A percentile compares a stretch with the other conserved stretches of the same genome.
phyloP scores from a whole-genome alignment of 2,797 vertebrate species.

The Tachyglossus aculeatus region DNA sequence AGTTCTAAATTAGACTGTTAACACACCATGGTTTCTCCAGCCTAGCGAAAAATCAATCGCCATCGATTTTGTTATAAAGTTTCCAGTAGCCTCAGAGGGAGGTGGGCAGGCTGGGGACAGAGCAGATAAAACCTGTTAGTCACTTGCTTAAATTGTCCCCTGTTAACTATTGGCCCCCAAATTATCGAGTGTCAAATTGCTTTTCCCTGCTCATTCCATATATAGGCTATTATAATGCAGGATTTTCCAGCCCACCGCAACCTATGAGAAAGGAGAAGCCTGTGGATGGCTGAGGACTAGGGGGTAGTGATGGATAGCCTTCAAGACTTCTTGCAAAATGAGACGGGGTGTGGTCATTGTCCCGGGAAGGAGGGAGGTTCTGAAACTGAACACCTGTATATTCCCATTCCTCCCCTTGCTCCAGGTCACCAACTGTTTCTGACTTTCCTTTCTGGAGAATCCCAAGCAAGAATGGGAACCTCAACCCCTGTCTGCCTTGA shows the following conservation, averaged over 20 bases:
- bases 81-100: conserved; percentile 67
- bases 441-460: no score
- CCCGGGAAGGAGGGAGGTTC: neutral
- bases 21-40: conserved; percentile 63
- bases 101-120: conserved; percentile 73
- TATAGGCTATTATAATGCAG: neutral
- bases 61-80: conserved; percentile 73
- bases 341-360: neutral
- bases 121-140: conserved; percentile 76
- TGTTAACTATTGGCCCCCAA: neutral
- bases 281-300: neutral
- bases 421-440: no score
- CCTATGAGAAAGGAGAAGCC: neutral
- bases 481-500: no score
- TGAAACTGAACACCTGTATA: no score
- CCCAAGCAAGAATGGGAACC: no score
- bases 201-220: neutral
- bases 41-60: conserved; percentile 75
- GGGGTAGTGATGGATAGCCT: no score
- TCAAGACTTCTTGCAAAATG: no score
- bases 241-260: neutral
- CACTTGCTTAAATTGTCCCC: conserved; percentile 70
- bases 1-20: conserved; percentile 65
- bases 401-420: no score
- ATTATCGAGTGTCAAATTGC: neutral